Conservation (phyloP, 2,113 vertebrate species). For the Notothenia coriiceps region DNA sequence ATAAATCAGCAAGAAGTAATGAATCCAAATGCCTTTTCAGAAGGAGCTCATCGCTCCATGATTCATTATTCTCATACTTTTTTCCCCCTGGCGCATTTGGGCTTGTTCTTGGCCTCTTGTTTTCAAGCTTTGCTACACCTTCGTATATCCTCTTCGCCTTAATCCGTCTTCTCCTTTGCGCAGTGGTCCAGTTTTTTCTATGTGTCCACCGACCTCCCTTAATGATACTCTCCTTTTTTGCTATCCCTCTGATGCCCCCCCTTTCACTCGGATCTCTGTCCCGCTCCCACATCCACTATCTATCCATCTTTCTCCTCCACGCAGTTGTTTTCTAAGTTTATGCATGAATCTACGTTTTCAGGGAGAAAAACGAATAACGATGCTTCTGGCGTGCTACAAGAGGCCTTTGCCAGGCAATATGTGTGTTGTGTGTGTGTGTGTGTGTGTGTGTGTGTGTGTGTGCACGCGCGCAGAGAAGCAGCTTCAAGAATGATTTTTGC, state of each 20-base stretch:
- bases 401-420: slow-evolving; percentile 23
- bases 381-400: slow-evolving; percentile 56
- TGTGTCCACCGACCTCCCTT: slow-evolving; percentile 30
- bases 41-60: slow-evolving; percentile 21
- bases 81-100: no score
- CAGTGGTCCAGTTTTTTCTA: slow-evolving; percentile 25
- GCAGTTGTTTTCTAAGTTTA: slow-evolving; percentile 55
- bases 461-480: slow-evolving; percentile 9
- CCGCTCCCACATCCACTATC: slow-evolving; percentile 19
- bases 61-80: not conserved
- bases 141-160: not conserved
- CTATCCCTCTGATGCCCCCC: slow-evolving; percentile 17
- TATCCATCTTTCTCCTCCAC: slow-evolving; percentile 43
- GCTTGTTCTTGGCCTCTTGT: slow-evolving; percentile 28
- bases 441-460: no score
- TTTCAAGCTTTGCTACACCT: slow-evolving; percentile 41
- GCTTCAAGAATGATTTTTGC: slow-evolving; percentile 6
- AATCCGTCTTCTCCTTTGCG: not conserved
- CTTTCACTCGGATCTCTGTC: slow-evolving; percentile 29
- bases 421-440: no score
- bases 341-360: slow-evolving; percentile 67
- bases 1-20: slow-evolving; percentile 8
- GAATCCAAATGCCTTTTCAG: not conserved
- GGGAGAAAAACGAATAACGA: slow-evolving; percentile 46
- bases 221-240: not conserved